phyloP scores from a whole-genome alignment of 2,113 vertebrate species.

The Machaerirhynchus nigripectus region DNA sequence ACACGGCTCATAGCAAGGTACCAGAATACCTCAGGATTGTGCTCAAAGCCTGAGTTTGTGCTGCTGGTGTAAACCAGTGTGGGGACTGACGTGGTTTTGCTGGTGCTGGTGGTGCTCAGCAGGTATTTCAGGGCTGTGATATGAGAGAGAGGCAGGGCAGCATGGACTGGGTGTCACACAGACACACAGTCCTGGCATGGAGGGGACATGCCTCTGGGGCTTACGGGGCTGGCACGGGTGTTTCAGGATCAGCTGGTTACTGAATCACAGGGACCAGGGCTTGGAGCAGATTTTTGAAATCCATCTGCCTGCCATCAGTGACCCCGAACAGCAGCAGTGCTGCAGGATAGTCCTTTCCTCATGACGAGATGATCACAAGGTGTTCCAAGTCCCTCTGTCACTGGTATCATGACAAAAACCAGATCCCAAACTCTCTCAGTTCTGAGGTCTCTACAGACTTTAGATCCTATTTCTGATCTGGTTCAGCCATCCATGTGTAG shows the following conservation, averaged over 20 bases:
- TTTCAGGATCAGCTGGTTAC: background rate
- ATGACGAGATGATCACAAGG: background rate
- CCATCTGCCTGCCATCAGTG: background rate
- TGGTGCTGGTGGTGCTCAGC: background rate
- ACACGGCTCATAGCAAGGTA: background rate
- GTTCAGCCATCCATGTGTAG: background rate
- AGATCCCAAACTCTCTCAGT: background rate
- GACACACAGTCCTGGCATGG: background rate
- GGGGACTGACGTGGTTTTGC: background rate
- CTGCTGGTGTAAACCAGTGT: background rate
- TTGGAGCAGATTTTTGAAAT: background rate
- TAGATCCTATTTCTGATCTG: background rate
- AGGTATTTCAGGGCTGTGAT: conserved; percentile 20
- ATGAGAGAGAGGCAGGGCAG: background rate
- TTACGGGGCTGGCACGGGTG: background rate
- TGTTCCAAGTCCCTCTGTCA: background rate
- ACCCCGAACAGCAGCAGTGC: background rate
- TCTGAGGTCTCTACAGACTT: background rate
- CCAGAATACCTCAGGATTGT: background rate
- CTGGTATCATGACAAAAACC: background rate
- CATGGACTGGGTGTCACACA: rapidly evolving
- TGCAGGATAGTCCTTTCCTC: background rate
- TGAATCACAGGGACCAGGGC: background rate
- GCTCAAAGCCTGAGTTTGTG: background rate
- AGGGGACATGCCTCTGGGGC: background rate